Percentiles rank a stretch among this genome's conserved stretches.
Conservation (phyloP, 2,797 vertebrate genomes). For the Micromesistius poutassou region DNA sequence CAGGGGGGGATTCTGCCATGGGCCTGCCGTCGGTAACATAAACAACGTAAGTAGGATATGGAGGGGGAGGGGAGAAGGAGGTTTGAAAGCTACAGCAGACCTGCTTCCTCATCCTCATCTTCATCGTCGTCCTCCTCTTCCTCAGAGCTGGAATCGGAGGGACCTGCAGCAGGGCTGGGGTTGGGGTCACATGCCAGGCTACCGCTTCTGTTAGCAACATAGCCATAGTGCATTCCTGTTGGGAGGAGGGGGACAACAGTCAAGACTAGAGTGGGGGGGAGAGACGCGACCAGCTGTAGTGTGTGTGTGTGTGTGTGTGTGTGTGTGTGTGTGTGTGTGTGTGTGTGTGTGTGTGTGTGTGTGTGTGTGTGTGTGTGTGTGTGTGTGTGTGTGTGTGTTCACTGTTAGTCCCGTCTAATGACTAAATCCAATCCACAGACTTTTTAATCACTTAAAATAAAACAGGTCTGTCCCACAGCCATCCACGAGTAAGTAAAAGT, state of each 20-base stretch:
- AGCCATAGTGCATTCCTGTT: constrained; percentile 95
- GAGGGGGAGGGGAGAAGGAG: constrained; percentile 34
- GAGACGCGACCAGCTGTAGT: constrained; percentile 59
- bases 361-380: background rate
- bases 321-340: constrained; percentile 2
- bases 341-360: constrained; percentile 7
- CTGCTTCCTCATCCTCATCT: constrained; percentile 99
- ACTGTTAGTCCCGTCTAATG: background rate
- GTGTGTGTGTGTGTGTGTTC: background rate
- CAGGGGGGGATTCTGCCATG: background rate
- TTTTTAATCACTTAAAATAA: background rate
- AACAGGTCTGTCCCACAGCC: background rate
- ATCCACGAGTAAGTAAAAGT: background rate
- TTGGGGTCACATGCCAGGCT: constrained; percentile 83
- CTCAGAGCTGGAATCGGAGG: constrained; percentile 97
- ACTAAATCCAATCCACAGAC: background rate
- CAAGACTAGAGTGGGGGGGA: constrained; percentile 52
- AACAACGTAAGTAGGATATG: background rate
- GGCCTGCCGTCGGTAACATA: background rate
- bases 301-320: background rate
- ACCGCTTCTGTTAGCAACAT: constrained; percentile 93
- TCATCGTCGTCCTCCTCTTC: constrained; percentile 94
- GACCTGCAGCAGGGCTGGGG: constrained; percentile 69
- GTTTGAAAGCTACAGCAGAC: constrained; percentile 91
- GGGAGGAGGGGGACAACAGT: constrained; percentile 33